A percentile compares a stretch with the other conserved stretches of the same genome.
Evolutionary conservation across 1,140 invertebrate genomes (phyloP).

Genomic region (Scaptomyza pallida): DNA sequence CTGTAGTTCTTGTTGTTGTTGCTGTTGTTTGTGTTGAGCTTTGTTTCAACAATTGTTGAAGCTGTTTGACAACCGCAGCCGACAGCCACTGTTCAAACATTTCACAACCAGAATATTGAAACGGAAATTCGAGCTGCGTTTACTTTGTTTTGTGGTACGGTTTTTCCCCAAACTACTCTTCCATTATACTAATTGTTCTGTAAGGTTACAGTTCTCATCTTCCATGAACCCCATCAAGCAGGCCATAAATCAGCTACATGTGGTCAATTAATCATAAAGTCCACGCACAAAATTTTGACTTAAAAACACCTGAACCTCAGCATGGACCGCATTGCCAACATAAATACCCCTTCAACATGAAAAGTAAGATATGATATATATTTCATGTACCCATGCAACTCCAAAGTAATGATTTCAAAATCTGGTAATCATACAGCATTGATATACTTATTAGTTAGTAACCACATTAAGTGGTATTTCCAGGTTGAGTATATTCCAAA

Average conservation of each 20-base stretch:
- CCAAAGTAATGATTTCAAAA: too few relatives aligned
- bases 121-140: slow-evolving; percentile 19
- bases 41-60: slow-evolving; percentile 62
- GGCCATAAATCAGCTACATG: slow-evolving; percentile 67
- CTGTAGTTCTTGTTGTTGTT: slow-evolving; percentile 42
- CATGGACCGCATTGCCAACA: background rate
- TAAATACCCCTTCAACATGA: background rate
- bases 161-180: slow-evolving; percentile 16
- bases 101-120: slow-evolving; percentile 63
- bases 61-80: slow-evolving; percentile 54
- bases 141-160: background rate
- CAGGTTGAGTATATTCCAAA: background rate
- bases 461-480: background rate
- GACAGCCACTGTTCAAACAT: slow-evolving; percentile 71
- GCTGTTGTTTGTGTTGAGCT: slow-evolving; percentile 28
- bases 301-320: slow-evolving; percentile 59
- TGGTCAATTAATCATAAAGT: slow-evolving; percentile 69
- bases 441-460: too few relatives aligned
- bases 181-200: slow-evolving; percentile 69
- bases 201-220: slow-evolving; percentile 30
- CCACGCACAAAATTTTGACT: slow-evolving; percentile 25
- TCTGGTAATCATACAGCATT: too few relatives aligned
- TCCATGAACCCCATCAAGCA: slow-evolving; percentile 34
- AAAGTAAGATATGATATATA: background rate
- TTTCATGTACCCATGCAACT: background rate